Conservation (phyloP, 1,140 invertebrate genomes). For the Drosophila lini region DNA sequence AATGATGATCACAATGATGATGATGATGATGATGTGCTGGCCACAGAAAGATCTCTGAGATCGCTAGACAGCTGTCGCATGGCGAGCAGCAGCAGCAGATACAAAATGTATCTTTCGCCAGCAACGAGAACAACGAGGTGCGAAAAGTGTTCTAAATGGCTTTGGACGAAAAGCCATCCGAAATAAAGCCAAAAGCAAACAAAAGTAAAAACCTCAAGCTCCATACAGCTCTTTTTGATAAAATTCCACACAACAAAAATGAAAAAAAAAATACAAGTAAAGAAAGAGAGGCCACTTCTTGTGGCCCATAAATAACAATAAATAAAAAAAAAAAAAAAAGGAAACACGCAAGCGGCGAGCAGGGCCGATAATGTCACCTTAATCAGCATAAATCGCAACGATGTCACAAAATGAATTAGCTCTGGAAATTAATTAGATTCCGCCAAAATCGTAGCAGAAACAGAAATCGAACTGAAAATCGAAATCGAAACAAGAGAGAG, state of each 20-base stretch:
- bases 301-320: slow-evolving; percentile 69
- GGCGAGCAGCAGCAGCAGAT: slow-evolving; percentile 33
- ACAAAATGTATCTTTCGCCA: slow-evolving; percentile 44
- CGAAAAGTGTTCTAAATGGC: slow-evolving; percentile 74
- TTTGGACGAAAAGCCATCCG: slow-evolving; percentile 42
- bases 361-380: slow-evolving; percentile 63
- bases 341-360: slow-evolving; percentile 43
- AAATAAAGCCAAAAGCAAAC: slow-evolving; percentile 31
- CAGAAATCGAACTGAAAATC: slow-evolving; percentile 7
- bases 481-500: background rate
- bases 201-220: background rate
- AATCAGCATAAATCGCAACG: slow-evolving; percentile 78
- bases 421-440: slow-evolving; percentile 79
- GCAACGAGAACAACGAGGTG: slow-evolving; percentile 60
- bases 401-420: slow-evolving; percentile 77
- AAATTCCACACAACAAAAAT: slow-evolving; percentile 54
- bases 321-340: slow-evolving; percentile 41
- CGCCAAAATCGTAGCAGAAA: slow-evolving; percentile 21
- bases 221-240: slow-evolving; percentile 49
- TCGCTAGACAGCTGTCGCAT: slow-evolving; percentile 69
- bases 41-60: slow-evolving; percentile 14
- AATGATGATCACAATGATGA: slow-evolving; percentile 20
- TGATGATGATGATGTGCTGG: slow-evolving; percentile 27
- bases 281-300: slow-evolving; percentile 3
- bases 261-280: background rate